Base-by-base conservation (phyloP, 2,888 invertebrate species). In the Suillia variegata region DNA sequence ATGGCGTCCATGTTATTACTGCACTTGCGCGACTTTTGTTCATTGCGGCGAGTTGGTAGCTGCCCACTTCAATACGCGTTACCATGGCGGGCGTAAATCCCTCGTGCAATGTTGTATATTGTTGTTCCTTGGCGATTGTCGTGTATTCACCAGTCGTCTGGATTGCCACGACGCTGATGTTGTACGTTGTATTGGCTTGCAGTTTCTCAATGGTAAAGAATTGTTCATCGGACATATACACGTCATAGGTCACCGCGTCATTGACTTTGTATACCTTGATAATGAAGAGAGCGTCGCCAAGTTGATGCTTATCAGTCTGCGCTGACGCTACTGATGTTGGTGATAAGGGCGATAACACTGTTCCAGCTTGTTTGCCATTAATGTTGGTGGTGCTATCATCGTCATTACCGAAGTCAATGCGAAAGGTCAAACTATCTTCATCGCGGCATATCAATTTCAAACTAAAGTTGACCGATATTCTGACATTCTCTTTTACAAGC, bases 1-100 rank as follows among this genome's bases (percentile, higher is more conserved):
- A 80, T 13, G 85, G 85, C 51, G 70, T 75, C 81, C 86, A 85
- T 59, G 74, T 69, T 34, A 86, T 70, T 45, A 78, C 71, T 1
- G 83, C 83, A 15, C 74, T 75, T 33, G 84, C 67, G 34, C 70
- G 70, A n/a, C 66, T 66, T 18, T 72, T 63, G 15, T 74, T 69
- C 3, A 70, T 50, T 24, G 73, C 62, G 22, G 72, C 66, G 8
- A 62, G 59, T 4, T 62, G 57, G 33, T 81, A 78, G 33, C 74
- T 62, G 1, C 70, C 50, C 6, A 84, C 33, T 12, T 71, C 73
- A 15, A 85, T 72, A 20, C 78, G 66, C 2, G 72, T 67, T 18
- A 85, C 80, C 61, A 75, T 72, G 45, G 76, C 67, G 1, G 85
- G 85, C 12, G 68, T 75, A 58, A 80, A 82, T 57, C 78, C 71